Evolutionary conservation across 2,797 vertebrate species (phyloP), one percentile per base, ranked within the genome.

Genomic region (Triplophysa bombifrons): DNA sequence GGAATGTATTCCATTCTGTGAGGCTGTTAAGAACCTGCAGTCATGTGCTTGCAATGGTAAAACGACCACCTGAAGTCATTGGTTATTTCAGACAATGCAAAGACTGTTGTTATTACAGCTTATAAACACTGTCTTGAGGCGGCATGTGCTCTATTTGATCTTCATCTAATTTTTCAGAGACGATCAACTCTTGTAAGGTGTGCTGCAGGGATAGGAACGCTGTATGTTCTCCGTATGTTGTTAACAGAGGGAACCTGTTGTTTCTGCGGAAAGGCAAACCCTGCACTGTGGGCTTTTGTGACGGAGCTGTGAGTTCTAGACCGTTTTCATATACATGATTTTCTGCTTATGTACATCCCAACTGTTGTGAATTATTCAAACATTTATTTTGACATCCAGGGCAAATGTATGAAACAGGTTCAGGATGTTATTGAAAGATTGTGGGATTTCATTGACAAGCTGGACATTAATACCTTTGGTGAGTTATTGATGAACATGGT

Each of bases 361-460:
- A 56, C n/a, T 58, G 4, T 55, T 55, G 6, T 55, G 53, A 55
- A n/a, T n/a, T 55, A 55, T 55, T 55, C 53, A 9, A 55, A 20
- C 19, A n/a, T 3, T 20, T 9, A 2, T 70, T 55, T 10, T 34
- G 34, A 30, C n/a, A 80, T 79, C 4, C 82, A 98, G 97, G 97
- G 96, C 22, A 97, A 95, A 87, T 99, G 97, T 0, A 97, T 96
- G 92, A 99, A 99, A 87, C 96, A 95, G 85, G 96, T 99, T 0
- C 97, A 99, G 90, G 97, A 99, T 67, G 95, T 97, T 78, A 94
- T 99, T 2, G 97, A 99, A 87, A 92, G 97, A 12, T 93, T 99
- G 19, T 99, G 97, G 97, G 96, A 97, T 81, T 99, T 99, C 90
- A 98, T 99, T 55, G 97, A 98, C 41, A 95, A 97, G 68, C 91